phyloP scores from a whole-genome alignment of 2,113 vertebrate genomes.

The Sisor rabdophorus region DNA sequence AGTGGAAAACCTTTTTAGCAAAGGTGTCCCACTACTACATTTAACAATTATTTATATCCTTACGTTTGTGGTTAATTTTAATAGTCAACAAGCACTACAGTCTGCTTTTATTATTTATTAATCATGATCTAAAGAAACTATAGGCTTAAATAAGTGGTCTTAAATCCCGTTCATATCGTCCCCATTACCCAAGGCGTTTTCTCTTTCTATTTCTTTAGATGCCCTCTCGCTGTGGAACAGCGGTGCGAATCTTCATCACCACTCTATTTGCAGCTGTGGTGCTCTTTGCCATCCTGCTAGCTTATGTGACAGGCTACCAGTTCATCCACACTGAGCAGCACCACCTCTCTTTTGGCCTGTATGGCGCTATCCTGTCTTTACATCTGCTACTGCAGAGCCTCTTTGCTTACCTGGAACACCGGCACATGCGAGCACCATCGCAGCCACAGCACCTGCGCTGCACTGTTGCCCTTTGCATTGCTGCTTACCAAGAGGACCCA shows the following conservation, averaged over 20 bases:
- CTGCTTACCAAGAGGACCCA: constrained; percentile 93
- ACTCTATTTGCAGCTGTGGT: constrained; percentile 90
- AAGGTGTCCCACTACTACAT: neutral
- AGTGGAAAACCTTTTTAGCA: neutral
- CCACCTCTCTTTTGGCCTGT: constrained; percentile 96
- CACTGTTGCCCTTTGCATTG: constrained; percentile 90
- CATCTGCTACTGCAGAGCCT: constrained; percentile 94
- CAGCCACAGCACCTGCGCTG: constrained; percentile 67
- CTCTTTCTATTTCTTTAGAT: constrained; percentile 67
- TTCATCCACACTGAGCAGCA: constrained; percentile 98
- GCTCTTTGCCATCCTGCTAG: constrained; percentile 89
- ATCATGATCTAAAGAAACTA: neutral
- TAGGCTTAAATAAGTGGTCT: no score
- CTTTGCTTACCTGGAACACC: constrained; percentile 94
- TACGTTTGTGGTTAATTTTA: neutral
- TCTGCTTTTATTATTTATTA: neutral
- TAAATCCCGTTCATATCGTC: neutral
- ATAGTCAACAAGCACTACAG: neutral
- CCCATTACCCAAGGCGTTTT: neutral
- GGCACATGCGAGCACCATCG: constrained; percentile 77
- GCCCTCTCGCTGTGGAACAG: constrained; percentile 85
- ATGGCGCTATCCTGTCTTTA: constrained; percentile 91
- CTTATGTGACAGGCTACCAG: constrained; percentile 96
- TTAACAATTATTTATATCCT: neutral
- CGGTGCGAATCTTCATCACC: constrained; percentile 83